Conservation (phyloP, 2,888 invertebrate species). For the Dynastes hyllus region DNA sequence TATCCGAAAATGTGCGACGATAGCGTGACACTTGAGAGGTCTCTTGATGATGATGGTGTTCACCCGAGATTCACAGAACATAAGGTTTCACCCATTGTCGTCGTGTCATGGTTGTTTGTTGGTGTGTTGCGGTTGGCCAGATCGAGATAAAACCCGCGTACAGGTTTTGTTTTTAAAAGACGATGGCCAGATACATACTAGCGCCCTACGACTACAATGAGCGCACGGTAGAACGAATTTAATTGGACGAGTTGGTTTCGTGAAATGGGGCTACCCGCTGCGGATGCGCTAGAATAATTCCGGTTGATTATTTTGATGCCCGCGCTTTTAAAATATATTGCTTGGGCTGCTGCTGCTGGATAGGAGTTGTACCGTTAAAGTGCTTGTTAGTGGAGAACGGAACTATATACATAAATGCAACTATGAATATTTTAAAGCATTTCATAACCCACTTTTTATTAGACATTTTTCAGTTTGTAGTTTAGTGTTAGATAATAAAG, state of each 20-base stretch:
- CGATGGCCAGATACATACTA: constrained; percentile 23
- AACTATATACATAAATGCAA: too few species aligned
- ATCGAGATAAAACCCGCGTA: constrained; percentile 50
- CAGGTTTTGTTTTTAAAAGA: constrained; percentile 21
- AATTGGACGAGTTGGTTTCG: constrained; percentile 29
- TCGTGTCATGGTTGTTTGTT: neutral
- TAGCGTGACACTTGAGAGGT: constrained; percentile 53
- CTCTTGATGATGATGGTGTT: constrained; percentile 56
- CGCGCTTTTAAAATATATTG: neutral
- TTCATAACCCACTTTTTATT: too few species aligned
- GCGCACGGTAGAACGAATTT: constrained; percentile 8
- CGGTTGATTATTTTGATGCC: constrained; percentile 5
- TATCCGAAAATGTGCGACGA: constrained; percentile 60
- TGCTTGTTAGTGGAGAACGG: too few species aligned
- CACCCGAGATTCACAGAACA: constrained; percentile 58
- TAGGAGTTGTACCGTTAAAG: too few species aligned
- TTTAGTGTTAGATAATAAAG: too few species aligned
- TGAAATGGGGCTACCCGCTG: constrained; percentile 17
- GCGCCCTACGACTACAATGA: neutral
- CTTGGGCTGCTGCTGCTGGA: too few species aligned
- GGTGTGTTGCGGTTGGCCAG: constrained; percentile 54
- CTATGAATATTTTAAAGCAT: too few species aligned
- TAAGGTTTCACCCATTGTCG: constrained; percentile 53
- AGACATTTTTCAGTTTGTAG: too few species aligned
- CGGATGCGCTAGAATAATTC: neutral